Percentiles rank a stretch among this genome's conserved stretches.
These are phyloP conservation scores for Mugil cephalus DNA, from an alignment of 2,113 vertebrate species.

Conservation along the genomic window DNA sequence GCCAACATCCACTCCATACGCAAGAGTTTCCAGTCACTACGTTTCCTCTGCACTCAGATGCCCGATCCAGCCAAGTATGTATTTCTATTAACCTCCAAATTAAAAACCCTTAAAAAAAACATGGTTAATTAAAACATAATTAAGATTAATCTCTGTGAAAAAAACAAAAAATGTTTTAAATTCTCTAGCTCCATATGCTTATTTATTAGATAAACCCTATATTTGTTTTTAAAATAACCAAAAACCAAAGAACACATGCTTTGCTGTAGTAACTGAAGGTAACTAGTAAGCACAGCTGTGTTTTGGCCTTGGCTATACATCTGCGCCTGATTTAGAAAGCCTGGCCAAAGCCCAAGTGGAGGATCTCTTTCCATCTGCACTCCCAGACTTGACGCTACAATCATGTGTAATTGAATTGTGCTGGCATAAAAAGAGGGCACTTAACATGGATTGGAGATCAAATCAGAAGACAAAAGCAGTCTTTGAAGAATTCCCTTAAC, in stretches of 20 bases:
- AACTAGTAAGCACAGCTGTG: constrained; percentile 53
- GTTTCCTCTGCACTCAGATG: constrained; percentile 96
- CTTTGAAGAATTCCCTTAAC: no score
- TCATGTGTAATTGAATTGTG: constrained; percentile 47
- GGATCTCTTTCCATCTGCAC: constrained; percentile 48
- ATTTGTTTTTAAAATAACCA: no score
- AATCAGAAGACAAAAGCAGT: constrained; percentile 15
- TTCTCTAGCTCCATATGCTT: no score
- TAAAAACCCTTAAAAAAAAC: no score
- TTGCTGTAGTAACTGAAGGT: constrained; percentile 35
- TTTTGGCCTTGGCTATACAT: constrained; percentile 52
- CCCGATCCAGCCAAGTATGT: constrained; percentile 98
- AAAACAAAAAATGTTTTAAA: no score
- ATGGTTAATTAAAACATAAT: no score
- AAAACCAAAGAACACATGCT: no score
- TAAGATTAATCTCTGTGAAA: no score
- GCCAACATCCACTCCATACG: constrained; percentile 99
- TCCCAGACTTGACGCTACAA: constrained; percentile 28
- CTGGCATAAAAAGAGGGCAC: constrained; percentile 4
- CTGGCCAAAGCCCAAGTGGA: constrained; percentile 28
- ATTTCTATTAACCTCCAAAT: constrained; percentile 19
- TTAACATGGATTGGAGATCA: constrained; percentile 8
- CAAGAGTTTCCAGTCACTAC: constrained; percentile 97
- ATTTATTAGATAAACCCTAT: no score
- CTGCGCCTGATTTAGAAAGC: constrained; percentile 62